These are phyloP conservation scores for Plutomurus gul DNA, from an alignment of 1,140 invertebrate genomes.

Conservation along the genomic window DNA sequence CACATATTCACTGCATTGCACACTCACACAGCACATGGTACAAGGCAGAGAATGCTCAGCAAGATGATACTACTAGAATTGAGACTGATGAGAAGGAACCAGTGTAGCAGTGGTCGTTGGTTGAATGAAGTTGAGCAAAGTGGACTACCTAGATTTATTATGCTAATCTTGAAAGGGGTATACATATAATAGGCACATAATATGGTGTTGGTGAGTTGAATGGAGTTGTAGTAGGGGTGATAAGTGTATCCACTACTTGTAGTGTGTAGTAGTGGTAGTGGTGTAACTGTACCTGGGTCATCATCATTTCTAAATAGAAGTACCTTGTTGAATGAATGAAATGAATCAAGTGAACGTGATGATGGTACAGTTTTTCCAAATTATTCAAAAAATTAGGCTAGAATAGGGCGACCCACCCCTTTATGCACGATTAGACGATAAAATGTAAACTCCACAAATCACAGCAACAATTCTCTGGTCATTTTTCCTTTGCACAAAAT, in stretches of 20 bases:
- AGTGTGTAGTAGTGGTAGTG: neutral
- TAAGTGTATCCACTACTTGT: too few relatives aligned
- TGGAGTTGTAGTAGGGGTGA: too few relatives aligned
- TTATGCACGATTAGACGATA: neutral
- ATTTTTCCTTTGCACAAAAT: neutral
- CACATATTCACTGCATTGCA: neutral
- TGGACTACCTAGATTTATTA: neutral
- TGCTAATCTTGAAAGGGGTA: neutral
- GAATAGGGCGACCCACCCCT: neutral
- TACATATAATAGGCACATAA: too few relatives aligned
- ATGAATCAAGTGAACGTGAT: neutral
- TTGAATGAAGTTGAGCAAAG: neutral
- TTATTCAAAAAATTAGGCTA: conserved; percentile 11
- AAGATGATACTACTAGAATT: too few relatives aligned
- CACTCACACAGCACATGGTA: too few relatives aligned
- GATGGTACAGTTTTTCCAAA: neutral
- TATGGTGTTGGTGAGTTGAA: too few relatives aligned
- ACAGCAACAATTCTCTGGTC: neutral
- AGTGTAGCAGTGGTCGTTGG: neutral
- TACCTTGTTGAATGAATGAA: neutral
- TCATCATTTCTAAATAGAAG: neutral
- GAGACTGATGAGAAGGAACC: neutral
- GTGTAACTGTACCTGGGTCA: neutral
- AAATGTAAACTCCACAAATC: neutral
- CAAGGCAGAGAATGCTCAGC: too few relatives aligned